phyloP scores from a whole-genome alignment of 2,797 vertebrate species.

The Danio tinwini region DNA sequence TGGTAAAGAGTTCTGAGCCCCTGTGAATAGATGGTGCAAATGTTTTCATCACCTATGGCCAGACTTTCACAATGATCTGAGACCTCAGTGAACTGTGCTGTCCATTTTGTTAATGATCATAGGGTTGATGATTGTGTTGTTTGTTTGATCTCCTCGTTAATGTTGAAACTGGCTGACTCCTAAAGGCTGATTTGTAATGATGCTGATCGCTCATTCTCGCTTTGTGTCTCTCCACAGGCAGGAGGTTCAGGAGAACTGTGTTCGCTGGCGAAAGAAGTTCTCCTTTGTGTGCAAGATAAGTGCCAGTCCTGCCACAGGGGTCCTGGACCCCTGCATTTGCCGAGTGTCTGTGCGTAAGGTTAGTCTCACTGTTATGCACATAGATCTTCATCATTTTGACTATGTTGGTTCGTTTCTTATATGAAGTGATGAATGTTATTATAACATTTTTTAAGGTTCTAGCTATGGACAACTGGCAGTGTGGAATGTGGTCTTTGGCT shows the following conservation, averaged over 20 bases:
- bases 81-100: not conserved
- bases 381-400: too few species aligned
- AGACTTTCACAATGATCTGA: conserved; percentile 14
- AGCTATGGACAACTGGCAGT: too few species aligned
- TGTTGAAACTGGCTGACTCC: not conserved
- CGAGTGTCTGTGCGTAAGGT: conserved; percentile 95
- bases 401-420: not conserved
- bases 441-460: not conserved
- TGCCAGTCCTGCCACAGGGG: conserved; percentile 86
- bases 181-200: not conserved
- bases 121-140: not conserved
- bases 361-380: not conserved
- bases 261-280: conserved; percentile 92
- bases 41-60: not conserved
- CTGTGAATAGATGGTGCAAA: conserved; percentile 25
- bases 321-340: conserved; percentile 92
- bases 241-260: conserved; percentile 95
- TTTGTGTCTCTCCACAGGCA: conserved; percentile 74
- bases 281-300: conserved; percentile 95
- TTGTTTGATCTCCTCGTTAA: not conserved
- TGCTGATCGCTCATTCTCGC: not conserved
- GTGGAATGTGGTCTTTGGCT: too few species aligned
- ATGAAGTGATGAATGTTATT: not conserved
- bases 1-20: not conserved
- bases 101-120: not conserved